phyloP scores from a whole-genome alignment of 2,797 vertebrate species.

The Nothura maculosa region DNA sequence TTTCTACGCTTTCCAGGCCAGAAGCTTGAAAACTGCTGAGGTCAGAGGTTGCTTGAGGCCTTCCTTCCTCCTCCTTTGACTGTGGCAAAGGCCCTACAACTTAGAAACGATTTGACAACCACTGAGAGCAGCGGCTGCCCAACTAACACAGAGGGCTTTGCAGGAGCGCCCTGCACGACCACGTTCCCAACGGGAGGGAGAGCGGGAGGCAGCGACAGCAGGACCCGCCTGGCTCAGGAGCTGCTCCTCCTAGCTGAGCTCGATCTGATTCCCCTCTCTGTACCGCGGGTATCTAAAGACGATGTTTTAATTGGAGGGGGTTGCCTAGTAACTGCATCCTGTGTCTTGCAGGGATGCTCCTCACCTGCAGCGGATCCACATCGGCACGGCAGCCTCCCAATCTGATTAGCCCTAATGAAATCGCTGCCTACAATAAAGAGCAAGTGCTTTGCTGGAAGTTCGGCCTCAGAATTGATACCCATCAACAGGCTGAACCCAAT shows the following conservation, averaged over 20 bases:
- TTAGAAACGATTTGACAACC: not conserved
- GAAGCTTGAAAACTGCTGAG: not conserved
- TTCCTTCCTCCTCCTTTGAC: not conserved
- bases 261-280: slow-evolving; percentile 45
- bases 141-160: not conserved
- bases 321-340: slow-evolving; percentile 75
- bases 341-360: slow-evolving; percentile 42
- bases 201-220: rapidly evolving
- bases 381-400: slow-evolving; percentile 73
- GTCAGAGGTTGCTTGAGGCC: not conserved
- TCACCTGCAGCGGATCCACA: slow-evolving; percentile 74
- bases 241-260: not conserved
- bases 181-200: not conserved
- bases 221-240: not conserved
- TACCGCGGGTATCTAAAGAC: slow-evolving; percentile 56
- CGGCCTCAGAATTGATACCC: not conserved
- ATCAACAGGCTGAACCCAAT: not conserved
- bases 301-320: slow-evolving; percentile 46
- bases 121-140: not conserved
- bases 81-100: not conserved
- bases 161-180: not conserved
- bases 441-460: not conserved
- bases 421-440: not conserved
- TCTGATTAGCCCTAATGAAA: slow-evolving; percentile 31
- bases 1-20: not conserved